These are phyloP conservation scores for Lutjanus erythropterus DNA, from an alignment of 2,113 vertebrate genomes.

Conservation along the genomic window DNA sequence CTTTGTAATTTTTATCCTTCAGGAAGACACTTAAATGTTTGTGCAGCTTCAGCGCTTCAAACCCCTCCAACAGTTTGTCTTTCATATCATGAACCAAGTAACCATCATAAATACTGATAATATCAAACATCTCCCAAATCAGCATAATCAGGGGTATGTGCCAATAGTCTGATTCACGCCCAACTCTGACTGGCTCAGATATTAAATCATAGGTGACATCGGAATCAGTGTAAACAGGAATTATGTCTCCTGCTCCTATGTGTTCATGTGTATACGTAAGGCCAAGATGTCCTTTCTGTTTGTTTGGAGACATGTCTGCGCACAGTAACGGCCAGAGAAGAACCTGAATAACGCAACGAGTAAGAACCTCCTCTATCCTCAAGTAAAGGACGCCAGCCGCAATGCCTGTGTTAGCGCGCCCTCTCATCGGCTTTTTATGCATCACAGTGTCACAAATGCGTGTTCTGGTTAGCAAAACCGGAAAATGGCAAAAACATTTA, in stretches of 20 bases:
- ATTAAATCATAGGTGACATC: too few species aligned
- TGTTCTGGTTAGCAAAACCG: background rate
- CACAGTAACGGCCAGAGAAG: background rate
- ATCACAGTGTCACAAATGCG: background rate
- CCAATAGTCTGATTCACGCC: too few species aligned
- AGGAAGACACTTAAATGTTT: background rate
- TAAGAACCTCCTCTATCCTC: constrained; percentile 21
- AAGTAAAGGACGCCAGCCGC: background rate
- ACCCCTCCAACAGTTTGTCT: background rate
- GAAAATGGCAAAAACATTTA: background rate
- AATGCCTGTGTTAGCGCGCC: background rate
- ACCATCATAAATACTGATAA: too few species aligned
- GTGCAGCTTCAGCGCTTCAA: background rate
- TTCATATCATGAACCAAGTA: too few species aligned
- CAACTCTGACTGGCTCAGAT: too few species aligned
- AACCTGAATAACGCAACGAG: background rate
- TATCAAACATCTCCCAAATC: too few species aligned
- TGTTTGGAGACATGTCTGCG: too few species aligned
- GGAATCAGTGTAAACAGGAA: too few species aligned
- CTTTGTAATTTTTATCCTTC: background rate
- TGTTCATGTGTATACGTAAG: too few species aligned
- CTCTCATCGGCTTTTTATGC: background rate
- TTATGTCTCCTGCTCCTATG: too few species aligned
- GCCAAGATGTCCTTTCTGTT: too few species aligned
- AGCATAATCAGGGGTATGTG: too few species aligned